A percentile compares a stretch with the other conserved stretches of the same genome.
Evolutionary conservation across 2,113 vertebrate genomes (phyloP).

Genomic region (Halichoeres trimaculatus): DNA sequence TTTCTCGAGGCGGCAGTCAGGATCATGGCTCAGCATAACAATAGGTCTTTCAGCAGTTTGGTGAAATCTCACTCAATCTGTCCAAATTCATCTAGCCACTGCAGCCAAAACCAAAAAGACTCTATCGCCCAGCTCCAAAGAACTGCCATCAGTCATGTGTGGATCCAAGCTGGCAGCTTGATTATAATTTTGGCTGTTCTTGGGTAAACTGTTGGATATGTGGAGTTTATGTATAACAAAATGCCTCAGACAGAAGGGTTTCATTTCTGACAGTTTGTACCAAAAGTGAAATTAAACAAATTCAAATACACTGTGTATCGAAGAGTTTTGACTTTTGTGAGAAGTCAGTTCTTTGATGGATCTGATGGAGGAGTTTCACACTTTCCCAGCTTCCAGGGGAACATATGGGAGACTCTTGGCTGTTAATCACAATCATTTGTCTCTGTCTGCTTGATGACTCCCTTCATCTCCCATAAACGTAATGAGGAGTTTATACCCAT

Average conservation of each 20-base stretch:
- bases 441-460: conserved; percentile 50
- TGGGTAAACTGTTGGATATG: too few relatives aligned
- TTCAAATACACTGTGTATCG: too few relatives aligned
- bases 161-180: too few relatives aligned
- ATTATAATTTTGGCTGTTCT: too few relatives aligned
- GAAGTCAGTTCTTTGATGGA: neutral
- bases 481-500: conserved; percentile 40
- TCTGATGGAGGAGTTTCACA: conserved; percentile 6
- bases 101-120: too few relatives aligned
- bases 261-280: too few relatives aligned
- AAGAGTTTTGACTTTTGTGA: neutral
- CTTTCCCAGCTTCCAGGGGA: conserved; percentile 20
- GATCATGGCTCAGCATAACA: neutral
- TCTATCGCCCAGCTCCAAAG: neutral
- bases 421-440: conserved; percentile 55
- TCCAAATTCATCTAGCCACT: too few relatives aligned
- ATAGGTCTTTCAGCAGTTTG: neutral
- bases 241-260: too few relatives aligned
- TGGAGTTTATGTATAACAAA: too few relatives aligned
- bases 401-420: conserved; percentile 22
- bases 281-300: too few relatives aligned
- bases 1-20: neutral
- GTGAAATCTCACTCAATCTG: neutral
- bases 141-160: neutral
- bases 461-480: conserved; percentile 40